Conservation (phyloP, 2,888 invertebrate genomes). For the Eristalis intricaria region DNA sequence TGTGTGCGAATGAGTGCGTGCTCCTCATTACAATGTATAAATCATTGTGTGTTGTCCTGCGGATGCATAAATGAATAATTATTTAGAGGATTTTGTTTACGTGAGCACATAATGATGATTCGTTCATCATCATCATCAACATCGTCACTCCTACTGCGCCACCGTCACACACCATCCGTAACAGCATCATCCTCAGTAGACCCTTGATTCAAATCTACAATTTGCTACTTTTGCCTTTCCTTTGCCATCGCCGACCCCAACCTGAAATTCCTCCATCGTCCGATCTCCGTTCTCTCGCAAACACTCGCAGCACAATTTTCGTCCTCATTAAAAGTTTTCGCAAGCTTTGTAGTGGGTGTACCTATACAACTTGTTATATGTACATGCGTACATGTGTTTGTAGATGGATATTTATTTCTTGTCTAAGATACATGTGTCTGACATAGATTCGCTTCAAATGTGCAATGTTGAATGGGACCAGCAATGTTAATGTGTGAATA, state of each 20-base stretch:
- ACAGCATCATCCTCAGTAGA: constrained; percentile 1
- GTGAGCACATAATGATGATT: constrained; percentile 63
- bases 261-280: not conserved
- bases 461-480: constrained; percentile 39
- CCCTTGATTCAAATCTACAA: constrained; percentile 51
- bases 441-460: constrained; percentile 50
- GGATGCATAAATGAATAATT: constrained; percentile 64
- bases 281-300: not conserved
- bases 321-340: constrained; percentile 63
- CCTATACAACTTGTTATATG: constrained; percentile 28
- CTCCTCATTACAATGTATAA: constrained; percentile 61
- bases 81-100: constrained; percentile 63
- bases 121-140: constrained; percentile 42
- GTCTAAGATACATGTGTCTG: constrained; percentile 57
- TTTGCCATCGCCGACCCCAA: not conserved
- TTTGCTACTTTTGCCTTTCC: constrained; percentile 43
- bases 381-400: not conserved
- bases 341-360: constrained; percentile 48
- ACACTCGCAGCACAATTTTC: constrained; percentile 44
- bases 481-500: not conserved
- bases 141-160: constrained; percentile 13
- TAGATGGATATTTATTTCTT: constrained; percentile 6
- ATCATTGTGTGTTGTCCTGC: constrained; percentile 65
- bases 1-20: constrained; percentile 56
- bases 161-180: not conserved